Percentiles rank a stretch among this genome's conserved stretches.
These are phyloP conservation scores for Cephonodes hylas DNA, from an alignment of 2,888 invertebrate species.

Conservation along the genomic window DNA sequence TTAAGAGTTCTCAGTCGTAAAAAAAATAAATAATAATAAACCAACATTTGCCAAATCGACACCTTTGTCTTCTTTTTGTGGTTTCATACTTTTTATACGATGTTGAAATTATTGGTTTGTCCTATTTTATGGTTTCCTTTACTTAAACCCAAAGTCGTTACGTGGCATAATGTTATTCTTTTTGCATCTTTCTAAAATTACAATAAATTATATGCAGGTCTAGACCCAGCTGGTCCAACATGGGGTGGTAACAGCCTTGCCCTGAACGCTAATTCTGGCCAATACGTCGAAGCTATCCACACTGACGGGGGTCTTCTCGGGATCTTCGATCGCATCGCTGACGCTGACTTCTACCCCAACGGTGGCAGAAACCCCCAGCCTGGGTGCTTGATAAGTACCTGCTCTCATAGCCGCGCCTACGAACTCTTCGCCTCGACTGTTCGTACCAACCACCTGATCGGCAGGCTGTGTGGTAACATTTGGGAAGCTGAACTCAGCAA, in stretches of 20 bases:
- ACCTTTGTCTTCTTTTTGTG: too few relatives aligned
- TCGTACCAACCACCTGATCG: conserved; percentile 48
- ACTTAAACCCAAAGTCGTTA: too few relatives aligned
- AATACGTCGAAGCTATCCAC: conserved; percentile 64
- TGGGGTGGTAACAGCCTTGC: conserved; percentile 52
- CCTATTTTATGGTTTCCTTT: too few relatives aligned
- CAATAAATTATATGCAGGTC: conserved; percentile 35
- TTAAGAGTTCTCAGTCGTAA: too few relatives aligned
- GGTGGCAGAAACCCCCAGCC: conserved; percentile 63
- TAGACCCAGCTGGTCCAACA: conserved; percentile 63
- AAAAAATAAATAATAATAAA: too few relatives aligned
- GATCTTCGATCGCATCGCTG: conserved; percentile 48
- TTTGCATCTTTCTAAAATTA: too few relatives aligned
- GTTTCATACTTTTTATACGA: too few relatives aligned
- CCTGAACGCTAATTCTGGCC: conserved; percentile 44
- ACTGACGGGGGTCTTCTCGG: conserved; percentile 61
- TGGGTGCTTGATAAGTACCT: conserved; percentile 53
- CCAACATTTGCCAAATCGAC: too few relatives aligned
- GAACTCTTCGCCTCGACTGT: conserved; percentile 56
- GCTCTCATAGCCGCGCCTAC: conserved; percentile 57
- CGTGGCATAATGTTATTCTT: too few relatives aligned
- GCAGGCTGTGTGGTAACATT: conserved; percentile 43
- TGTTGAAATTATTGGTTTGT: too few relatives aligned
- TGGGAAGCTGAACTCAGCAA: conserved; percentile 42
- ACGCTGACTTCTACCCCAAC: conserved; percentile 68